These are phyloP conservation scores for Limnodromus scolopaceus DNA, from an alignment of 2,797 vertebrate genomes.

Conservation along the genomic window DNA sequence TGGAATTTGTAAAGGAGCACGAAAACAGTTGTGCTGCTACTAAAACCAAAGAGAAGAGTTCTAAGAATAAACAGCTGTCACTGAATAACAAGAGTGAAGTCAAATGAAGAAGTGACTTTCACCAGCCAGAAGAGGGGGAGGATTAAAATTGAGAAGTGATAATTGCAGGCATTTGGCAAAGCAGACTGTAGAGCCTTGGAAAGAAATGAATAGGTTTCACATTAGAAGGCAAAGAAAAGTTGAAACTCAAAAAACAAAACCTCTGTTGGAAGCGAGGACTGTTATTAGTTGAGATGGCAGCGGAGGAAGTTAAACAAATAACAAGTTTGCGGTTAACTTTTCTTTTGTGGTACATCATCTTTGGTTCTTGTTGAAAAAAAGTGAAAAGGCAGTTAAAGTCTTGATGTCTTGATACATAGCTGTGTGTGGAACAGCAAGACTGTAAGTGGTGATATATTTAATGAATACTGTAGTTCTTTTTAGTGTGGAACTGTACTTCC, in stretches of 20 bases:
- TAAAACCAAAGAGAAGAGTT: not conserved
- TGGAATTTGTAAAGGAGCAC: not conserved
- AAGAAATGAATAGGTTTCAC: slow-evolving; percentile 57
- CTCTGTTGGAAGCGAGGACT: not conserved
- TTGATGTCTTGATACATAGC: not conserved
- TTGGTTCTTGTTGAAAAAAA: not conserved
- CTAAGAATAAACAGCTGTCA: slow-evolving; percentile 34
- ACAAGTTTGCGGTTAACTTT: slow-evolving; percentile 37
- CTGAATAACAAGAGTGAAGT: slow-evolving; percentile 11
- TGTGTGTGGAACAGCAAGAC: not conserved
- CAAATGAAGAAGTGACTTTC: slow-evolving; percentile 26
- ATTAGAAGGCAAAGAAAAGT: not conserved
- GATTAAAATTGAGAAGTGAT: slow-evolving; percentile 14
- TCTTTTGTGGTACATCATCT: not conserved
- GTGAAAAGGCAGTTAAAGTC: not conserved
- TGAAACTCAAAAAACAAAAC: slow-evolving; percentile 15
- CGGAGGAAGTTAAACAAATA: slow-evolving; percentile 54
- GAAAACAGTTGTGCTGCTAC: not conserved
- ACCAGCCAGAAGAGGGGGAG: not conserved
- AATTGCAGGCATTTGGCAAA: slow-evolving; percentile 47
- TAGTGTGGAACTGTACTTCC: not conserved
- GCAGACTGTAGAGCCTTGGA: not conserved
- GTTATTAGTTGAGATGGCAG: slow-evolving; percentile 33
- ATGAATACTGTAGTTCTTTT: not conserved
- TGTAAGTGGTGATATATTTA: not conserved